Evolutionary conservation across 2,888 invertebrate species (phyloP).

Genomic region (Nymphalis c-album): DNA sequence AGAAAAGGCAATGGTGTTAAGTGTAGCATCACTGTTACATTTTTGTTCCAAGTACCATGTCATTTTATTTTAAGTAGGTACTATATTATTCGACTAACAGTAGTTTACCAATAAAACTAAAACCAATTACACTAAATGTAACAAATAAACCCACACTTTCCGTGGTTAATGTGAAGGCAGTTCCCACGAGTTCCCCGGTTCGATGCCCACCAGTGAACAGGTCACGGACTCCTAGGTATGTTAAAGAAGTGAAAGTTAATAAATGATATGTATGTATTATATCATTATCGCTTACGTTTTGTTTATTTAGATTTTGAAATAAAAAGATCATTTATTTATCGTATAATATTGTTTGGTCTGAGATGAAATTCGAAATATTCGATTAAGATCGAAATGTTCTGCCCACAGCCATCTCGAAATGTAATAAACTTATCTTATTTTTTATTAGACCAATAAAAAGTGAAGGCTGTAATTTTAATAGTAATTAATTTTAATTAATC

Average conservation of each 20-base stretch:
- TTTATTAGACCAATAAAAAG: too few species aligned
- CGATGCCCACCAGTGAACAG: slow-evolving; percentile 47
- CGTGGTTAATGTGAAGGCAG: slow-evolving; percentile 27
- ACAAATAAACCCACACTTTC: slow-evolving; percentile 16
- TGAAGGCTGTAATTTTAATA: too few species aligned
- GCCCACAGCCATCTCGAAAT: too few species aligned
- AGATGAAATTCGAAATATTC: too few species aligned
- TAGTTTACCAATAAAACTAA: slow-evolving; percentile 6
- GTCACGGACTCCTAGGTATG: slow-evolving; percentile 45
- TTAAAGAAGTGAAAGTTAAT: slow-evolving; percentile 40
- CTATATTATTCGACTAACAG: neutral
- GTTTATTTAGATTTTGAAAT: neutral
- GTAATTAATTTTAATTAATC: too few species aligned
- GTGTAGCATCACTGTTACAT: too few species aligned
- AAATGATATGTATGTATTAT: slow-evolving; percentile 18
- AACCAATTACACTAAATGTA: slow-evolving; percentile 13
- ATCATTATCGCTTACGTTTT: slow-evolving; percentile 2
- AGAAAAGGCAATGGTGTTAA: too few species aligned
- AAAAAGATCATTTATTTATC: too few species aligned
- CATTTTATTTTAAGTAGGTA: neutral
- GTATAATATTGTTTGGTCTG: too few species aligned
- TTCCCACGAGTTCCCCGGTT: slow-evolving; percentile 52
- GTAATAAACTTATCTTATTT: too few species aligned
- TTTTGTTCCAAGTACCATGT: too few species aligned
- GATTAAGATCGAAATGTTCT: too few species aligned